Evolutionary conservation across 2,113 vertebrate species (phyloP), one percentile per base, ranked within the genome.

Genomic region (Camelus dromedarius): DNA sequence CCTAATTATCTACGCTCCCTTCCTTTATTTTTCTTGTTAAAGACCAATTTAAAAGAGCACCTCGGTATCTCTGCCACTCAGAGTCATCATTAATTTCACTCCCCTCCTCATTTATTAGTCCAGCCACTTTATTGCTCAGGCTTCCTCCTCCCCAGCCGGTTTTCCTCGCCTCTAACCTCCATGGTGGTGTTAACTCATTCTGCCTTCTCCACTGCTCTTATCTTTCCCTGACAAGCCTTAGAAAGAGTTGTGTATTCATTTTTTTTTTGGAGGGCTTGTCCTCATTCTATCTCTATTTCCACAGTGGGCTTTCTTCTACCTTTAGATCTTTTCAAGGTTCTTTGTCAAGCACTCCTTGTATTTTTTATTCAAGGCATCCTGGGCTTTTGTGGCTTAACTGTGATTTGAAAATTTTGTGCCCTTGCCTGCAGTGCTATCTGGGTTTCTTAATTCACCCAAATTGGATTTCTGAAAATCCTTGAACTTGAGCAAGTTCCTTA

Each of bases 1-100:
- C 84, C 95, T 98, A 97, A 98, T 97, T 97, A 96, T 97, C 95
- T 98, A 98, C 98, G 98, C 98, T 98, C 97, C 96, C 73, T 96
- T 98, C 94, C 95, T 97, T 97, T 97, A 91, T 97, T 97, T 97
- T 98, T 88, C 52, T 97, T 96, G 96, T 96, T 97, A 98, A 98
- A 98, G 97, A 95, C 92, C 96, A 91, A 96, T 97, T 97, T 97
- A 92, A 96, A 96, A 96, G 96, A 97, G 89, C 89, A 93, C 92
- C 82, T 92, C 22, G 2, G 91, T 92, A 87, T 95, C 97, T 90
- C 95, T 97, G 96, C 80, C 96, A 96, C 66, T 97, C 97, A 96
- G 95, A 97, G 83, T 90, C 93, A 88, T 82, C 95, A 92, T 97
- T 97, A 97, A 97, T 95, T 97, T 98, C 95, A 67, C 75, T 93